Base-by-base conservation (phyloP, 2,888 invertebrate species). In the Cataglyphis altisquamis region DNA sequence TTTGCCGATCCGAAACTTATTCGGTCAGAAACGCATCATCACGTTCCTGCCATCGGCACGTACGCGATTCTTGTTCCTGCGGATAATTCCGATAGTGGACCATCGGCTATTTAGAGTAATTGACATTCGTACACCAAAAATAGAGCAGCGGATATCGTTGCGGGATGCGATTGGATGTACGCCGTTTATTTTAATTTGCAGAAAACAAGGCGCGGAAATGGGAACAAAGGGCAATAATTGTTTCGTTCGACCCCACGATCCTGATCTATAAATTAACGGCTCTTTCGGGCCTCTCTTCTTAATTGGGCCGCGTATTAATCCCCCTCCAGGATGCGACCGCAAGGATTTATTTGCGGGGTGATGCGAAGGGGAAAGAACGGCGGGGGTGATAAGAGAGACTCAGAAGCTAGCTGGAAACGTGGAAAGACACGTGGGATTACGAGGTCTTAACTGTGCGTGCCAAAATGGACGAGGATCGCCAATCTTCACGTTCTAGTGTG, bases 241-340 rank as follows among this genome's bases (percentile, higher is more conserved):
- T 83, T 85, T 86, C 84, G 55, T 62, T 63, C 67, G 32, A 72
- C 81, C 81, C 21, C 48, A 55, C 36, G 63, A 45, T 80, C 45
- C 64, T 63, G 82, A 81, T 82, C 86, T 84, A 83, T 83, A 89
- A 89, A 89, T 90, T 86, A 89, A 85, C 87, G 83, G 82, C 80
- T 84, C 85, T 75, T 62, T n/a, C 72, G 64, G 73, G 36, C 64
- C 80, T 73, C 86, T 84, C 84, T 63, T 85, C 89, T 91, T 92
- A 92, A 92, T 92, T 92, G 90, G 90, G 86, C 86, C 90, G 68
- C 90, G 89, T 88, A 91, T 92, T 92, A 91, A 92, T 91, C 84
- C 89, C 86, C 87, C 85, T 87, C 84, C 74, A 81, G 64, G 68
- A 52, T 75, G 41, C 25, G 75, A 87, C 90, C 89, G 64, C 87